These are phyloP conservation scores for Watsonalla cultraria DNA, from an alignment of 2,888 invertebrate species.

Conservation along the genomic window DNA sequence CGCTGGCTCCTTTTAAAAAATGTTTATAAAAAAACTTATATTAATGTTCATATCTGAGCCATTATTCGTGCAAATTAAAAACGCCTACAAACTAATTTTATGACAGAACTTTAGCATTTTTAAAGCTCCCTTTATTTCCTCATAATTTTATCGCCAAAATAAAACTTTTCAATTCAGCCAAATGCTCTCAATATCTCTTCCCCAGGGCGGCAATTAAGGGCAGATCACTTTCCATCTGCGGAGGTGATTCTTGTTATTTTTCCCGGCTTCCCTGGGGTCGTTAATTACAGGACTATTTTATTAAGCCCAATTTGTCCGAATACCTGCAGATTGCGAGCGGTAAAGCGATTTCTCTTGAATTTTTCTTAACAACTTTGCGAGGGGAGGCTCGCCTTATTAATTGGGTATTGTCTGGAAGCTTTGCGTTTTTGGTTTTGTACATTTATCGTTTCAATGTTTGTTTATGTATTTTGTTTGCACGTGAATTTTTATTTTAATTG, in stretches of 20 bases:
- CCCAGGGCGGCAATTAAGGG: constrained; percentile 46
- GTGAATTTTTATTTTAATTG: too few species aligned
- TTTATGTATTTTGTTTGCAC: too few species aligned
- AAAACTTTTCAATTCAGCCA: not conserved
- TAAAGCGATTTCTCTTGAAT: constrained; percentile 44
- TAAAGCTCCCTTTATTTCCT: not conserved
- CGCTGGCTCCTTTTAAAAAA: too few species aligned
- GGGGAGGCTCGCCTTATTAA: constrained; percentile 22
- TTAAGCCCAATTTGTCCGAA: constrained; percentile 71
- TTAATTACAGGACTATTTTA: constrained; percentile 73
- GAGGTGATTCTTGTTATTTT: constrained; percentile 71
- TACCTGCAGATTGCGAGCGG: constrained; percentile 49
- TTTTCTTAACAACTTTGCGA: constrained; percentile 26
- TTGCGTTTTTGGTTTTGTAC: not conserved
- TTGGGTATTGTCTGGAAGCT: not conserved
- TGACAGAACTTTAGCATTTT: not conserved
- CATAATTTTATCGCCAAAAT: not conserved
- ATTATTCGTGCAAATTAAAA: not conserved
- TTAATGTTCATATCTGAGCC: too few species aligned
- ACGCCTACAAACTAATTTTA: not conserved
- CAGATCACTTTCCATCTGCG: constrained; percentile 65
- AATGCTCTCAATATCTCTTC: constrained; percentile 10
- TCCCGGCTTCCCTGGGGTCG: constrained; percentile 39
- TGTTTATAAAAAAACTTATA: too few species aligned
- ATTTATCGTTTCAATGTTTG: not conserved